Evolutionary conservation across 2,113 vertebrate genomes (phyloP), one percentile per base, ranked within the genome.

Genomic region (Anguilla japonica): DNA sequence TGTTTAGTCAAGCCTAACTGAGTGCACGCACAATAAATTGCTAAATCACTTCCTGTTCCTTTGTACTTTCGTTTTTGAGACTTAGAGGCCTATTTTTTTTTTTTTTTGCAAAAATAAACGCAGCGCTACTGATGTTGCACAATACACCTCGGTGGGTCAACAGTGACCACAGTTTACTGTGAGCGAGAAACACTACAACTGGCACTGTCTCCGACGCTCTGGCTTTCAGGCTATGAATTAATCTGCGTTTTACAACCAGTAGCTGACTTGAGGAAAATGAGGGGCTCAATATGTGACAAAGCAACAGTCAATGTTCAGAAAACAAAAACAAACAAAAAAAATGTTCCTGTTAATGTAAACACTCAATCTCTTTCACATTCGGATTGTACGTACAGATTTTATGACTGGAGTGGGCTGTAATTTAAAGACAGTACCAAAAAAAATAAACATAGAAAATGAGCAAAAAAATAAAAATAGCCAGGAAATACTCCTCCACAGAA

Each of bases 401-500:
- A 67, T 83, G 86, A 63, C 81, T 83, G 63, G 39, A 60, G 40
- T 15, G 18, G 71, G 50, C 7, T 53, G 0, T 53, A 34, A 79
- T 29, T 50, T 83, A 43, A 53, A n/a, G 57, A 40, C 86, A 83
- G 63, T 9, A 79, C 39, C 86, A 83, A 43, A 18, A 56, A 41
- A 82, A 39, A 18, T 26, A 79, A 56, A 79, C 53, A 79, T 1
- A 60, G 18, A 60, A 60, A 60, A 60, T 3, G 18, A 60, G 18
- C 57, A 60, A 18, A 60, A 60, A 56, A 34, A 34, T 34, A 34
- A 34, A 34, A 34, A 75, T 53, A 86, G 43, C 63, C 34, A 78
- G 41, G 50, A 79, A 41, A 83, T 83, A 40, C 71, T 71, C 81
- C 78, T 46, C 34, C 34, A 56, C 67, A 67, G 67, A 46, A 87